Evolutionary conservation across 2,797 vertebrate species (phyloP), one percentile per base, ranked within the genome.

Genomic region (Gorsachius magnificus): DNA sequence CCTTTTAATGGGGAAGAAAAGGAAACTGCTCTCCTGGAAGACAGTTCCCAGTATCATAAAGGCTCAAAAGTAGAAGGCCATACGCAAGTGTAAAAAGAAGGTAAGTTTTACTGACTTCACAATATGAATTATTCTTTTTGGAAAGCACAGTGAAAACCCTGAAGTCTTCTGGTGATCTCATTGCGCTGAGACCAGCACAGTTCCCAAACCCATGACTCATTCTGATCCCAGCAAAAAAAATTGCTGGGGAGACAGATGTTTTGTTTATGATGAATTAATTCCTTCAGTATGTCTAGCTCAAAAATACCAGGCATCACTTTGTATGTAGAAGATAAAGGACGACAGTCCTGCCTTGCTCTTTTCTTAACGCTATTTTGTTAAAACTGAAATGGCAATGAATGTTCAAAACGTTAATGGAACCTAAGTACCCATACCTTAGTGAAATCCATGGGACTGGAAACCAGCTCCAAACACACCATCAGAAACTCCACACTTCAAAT

Each of bases 201-300:
- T 68, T 95, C 75, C 83, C 83, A 94, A 90, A 60, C 11, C 28
- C 29, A 80, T 90, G 93, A 96, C 70, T 97, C 88, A 96, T 64
- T 79, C 45, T 8, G 2, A 84, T 38, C 25, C 74, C 54, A 84
- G 87, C 10, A 96, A 91, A 83, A 63, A 90, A 93, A 84, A 81
- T 1, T 93, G 74, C 88, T 93, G 16, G 76, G 54, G 63, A 91
- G 74, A 91, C 76, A 92, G 82, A 78, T 87, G 74, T 82, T 95
- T 93, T 95, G 79, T 60, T 95, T 91, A 53, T 58, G 72, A 95
- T 71, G 6, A 91, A 91, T 95, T 95, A 95, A 95, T 91, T 94
- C 41, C 54, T 88, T 90, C 72, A 91, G 53, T 13, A 53, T 1
- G 3, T 74, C 60, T 68, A 5, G 8, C 28, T 81, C 53, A 50